Conservation (phyloP, 2,888 invertebrate species). For the Pocota personata region DNA sequence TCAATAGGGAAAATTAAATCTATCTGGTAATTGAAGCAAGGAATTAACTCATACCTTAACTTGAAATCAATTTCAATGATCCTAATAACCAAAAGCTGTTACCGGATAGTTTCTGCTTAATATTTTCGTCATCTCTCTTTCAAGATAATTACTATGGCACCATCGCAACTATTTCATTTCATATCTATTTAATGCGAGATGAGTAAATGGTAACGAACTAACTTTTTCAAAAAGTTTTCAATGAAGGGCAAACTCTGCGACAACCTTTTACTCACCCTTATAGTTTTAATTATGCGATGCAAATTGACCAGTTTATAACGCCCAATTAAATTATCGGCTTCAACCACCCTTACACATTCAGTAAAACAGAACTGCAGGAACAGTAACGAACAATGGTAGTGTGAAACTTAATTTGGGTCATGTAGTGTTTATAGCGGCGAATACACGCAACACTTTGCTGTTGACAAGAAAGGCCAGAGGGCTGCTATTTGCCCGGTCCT, state of each 20-base stretch:
- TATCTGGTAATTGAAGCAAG: background rate
- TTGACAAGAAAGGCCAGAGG: background rate
- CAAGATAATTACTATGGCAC: background rate
- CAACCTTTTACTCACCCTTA: background rate
- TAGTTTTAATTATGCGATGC: conserved; percentile 21
- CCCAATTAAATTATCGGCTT: conserved; percentile 23
- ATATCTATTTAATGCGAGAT: conserved; percentile 17
- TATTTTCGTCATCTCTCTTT: background rate
- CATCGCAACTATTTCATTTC: background rate
- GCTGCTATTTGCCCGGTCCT: background rate
- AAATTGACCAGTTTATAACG: conserved; percentile 26
- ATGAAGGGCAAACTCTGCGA: background rate
- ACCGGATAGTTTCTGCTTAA: background rate
- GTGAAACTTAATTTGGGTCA: conserved; percentile 24
- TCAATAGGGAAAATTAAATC: background rate
- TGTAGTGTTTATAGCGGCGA: background rate
- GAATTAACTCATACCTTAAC: background rate
- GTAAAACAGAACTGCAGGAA: background rate
- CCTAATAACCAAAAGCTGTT: conserved; percentile 1
- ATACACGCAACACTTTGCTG: background rate
- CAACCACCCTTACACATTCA: background rate
- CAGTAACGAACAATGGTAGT: background rate
- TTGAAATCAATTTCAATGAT: background rate
- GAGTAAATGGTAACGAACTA: conserved; percentile 6
- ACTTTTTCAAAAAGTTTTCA: conserved; percentile 8